Evolutionary conservation across 2,888 invertebrate genomes (phyloP).

Genomic region (Lasioglossum zephyrum): DNA sequence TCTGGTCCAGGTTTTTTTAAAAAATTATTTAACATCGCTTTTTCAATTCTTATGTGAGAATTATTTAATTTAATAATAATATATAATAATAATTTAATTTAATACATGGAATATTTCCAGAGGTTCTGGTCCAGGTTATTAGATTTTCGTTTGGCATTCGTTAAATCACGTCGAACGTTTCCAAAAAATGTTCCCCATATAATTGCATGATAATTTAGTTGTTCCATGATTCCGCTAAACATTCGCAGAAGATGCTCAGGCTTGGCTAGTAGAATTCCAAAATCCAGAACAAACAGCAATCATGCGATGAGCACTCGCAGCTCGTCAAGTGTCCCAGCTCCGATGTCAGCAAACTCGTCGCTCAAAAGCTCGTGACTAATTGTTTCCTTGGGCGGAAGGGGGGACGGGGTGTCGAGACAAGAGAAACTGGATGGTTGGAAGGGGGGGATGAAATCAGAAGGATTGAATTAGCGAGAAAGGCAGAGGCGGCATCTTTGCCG

Average conservation of each 20-base stretch:
- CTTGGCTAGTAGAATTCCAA: neutral
- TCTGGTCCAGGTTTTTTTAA: too few species aligned
- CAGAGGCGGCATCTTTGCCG: constrained; percentile 10
- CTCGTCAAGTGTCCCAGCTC: constrained; percentile 1
- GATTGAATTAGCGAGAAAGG: constrained; percentile 39
- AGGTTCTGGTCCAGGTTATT: too few species aligned
- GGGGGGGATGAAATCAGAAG: constrained; percentile 24
- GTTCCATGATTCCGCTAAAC: neutral
- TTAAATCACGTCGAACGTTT: neutral
- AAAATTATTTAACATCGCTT: too few species aligned
- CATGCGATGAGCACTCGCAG: neutral
- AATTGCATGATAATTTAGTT: neutral
- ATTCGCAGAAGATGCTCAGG: neutral
- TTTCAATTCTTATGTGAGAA: too few species aligned
- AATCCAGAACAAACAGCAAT: constrained; percentile 4
- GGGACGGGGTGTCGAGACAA: neutral
- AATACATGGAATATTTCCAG: too few species aligned
- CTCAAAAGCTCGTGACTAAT: constrained; percentile 19
- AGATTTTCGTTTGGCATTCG: neutral
- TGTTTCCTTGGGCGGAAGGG: constrained; percentile 16
- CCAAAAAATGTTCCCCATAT: neutral
- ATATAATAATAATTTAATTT: too few species aligned
- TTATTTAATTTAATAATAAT: too few species aligned
- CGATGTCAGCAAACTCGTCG: constrained; percentile 18
- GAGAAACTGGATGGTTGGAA: neutral